phyloP scores from a whole-genome alignment of 2,888 invertebrate species.

The Hymenopus coronatus region DNA sequence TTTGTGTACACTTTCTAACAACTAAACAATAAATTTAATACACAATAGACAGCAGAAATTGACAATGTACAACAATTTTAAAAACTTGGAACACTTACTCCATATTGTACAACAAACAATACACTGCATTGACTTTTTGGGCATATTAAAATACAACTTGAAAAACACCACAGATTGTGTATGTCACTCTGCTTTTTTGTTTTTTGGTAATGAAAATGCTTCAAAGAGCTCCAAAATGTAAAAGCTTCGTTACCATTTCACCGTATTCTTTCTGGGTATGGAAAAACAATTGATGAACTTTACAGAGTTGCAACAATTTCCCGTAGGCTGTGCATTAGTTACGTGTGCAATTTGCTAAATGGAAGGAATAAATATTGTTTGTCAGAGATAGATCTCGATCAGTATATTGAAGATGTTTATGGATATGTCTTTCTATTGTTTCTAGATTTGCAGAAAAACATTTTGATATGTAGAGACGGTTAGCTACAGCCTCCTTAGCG shows the following conservation, averaged over 20 bases:
- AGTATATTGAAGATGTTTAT: too few species aligned
- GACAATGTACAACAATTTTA: constrained; percentile 12
- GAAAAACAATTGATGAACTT: too few species aligned
- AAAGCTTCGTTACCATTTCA: background rate
- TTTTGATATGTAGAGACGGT: too few species aligned
- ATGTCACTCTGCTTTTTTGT: background rate
- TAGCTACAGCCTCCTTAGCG: too few species aligned
- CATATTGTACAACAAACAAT: background rate
- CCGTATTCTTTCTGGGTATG: too few species aligned
- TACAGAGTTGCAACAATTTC: too few species aligned
- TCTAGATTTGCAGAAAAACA: too few species aligned
- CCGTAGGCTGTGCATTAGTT: too few species aligned
- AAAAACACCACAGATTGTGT: background rate
- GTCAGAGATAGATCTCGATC: too few species aligned
- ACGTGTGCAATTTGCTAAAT: too few species aligned
- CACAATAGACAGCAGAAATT: constrained; percentile 8
- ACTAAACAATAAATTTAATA: constrained; percentile 4
- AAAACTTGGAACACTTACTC: background rate
- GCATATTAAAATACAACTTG: background rate
- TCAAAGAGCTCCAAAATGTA: background rate
- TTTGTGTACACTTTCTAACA: background rate
- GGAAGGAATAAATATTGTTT: too few species aligned
- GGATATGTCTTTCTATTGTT: too few species aligned
- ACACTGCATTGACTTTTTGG: background rate
- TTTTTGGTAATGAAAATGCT: background rate